phyloP scores from a whole-genome alignment of 2,113 vertebrate genomes.

The Noturus placidus region DNA sequence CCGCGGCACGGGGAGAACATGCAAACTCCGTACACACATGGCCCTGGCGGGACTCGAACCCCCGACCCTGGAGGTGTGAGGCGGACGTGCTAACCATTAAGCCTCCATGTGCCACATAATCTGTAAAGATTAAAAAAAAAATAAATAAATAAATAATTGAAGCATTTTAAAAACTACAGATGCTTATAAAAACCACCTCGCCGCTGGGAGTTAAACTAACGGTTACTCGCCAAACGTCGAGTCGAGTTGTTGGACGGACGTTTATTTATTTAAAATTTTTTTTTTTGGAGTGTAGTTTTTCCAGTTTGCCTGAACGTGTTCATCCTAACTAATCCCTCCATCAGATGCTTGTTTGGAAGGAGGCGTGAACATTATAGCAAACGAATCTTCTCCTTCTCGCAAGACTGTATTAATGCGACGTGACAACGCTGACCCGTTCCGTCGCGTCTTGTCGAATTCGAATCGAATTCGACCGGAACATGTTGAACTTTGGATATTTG shows the following conservation, averaged over 20 bases:
- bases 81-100: no score
- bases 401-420: neutral
- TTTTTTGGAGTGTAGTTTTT: neutral
- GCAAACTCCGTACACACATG: no score
- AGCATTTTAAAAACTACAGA: neutral
- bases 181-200: neutral
- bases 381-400: neutral
- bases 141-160: no score
- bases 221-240: neutral
- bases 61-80: no score
- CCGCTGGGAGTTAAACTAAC: neutral
- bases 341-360: neutral
- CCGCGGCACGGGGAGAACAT: no score
- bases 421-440: neutral
- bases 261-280: neutral
- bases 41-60: no score
- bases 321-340: neutral
- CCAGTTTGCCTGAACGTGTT: neutral
- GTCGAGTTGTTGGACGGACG: neutral
- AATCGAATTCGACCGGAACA: neutral
- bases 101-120: no score
- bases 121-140: no score
- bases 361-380: neutral
- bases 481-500: neutral
- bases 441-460: neutral